Evolutionary conservation across 1,140 invertebrate genomes (phyloP), one percentile per base, ranked within the genome.

Genomic region (Epicauta chinensis): DNA sequence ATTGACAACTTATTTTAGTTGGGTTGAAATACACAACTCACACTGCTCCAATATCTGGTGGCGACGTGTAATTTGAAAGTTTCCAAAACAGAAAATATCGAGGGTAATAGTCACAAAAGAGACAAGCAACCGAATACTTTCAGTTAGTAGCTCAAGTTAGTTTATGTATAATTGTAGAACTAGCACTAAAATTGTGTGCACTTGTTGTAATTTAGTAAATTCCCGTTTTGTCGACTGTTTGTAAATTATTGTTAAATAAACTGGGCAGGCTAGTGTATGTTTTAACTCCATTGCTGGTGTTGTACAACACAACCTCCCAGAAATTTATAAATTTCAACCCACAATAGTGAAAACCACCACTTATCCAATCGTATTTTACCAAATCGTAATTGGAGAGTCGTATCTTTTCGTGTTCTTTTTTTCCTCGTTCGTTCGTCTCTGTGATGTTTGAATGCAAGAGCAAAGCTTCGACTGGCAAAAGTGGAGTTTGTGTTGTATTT

Each of bases 61-160:
- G 40, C 47, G 53, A 55, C 53, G 47, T 55, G 53, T 51, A 51
- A 55, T 55, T 45, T 55, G 35, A 47, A 39, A 47, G 53, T 34
- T 55, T 50, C 51, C 29, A 32, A 38, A 17, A 30, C 31, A 36
- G 31, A 49, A 29, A 29, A 5, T 5, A 23, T n/a, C n/a, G 23
- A 23, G 23, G 23, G 23, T 12, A 41, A 45, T 36, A 36, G 53
- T 51, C 10, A 34, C 47, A 50, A 37, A 12, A 29, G 31, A 47
- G 34, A 38, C 34, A 16, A n/a, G n/a, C n/a, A n/a, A n/a, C n/a
- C n/a, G n/a, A n/a, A n/a, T n/a, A n/a, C n/a, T n/a, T n/a, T n/a
- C n/a, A n/a, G n/a, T n/a, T n/a, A n/a, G n/a, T n/a, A n/a, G n/a
- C n/a, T n/a, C n/a, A 32, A 40, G 40, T 47, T 13, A 15, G 6